Conservation (phyloP, 1,140 invertebrate genomes). For the Limonius californicus region DNA sequence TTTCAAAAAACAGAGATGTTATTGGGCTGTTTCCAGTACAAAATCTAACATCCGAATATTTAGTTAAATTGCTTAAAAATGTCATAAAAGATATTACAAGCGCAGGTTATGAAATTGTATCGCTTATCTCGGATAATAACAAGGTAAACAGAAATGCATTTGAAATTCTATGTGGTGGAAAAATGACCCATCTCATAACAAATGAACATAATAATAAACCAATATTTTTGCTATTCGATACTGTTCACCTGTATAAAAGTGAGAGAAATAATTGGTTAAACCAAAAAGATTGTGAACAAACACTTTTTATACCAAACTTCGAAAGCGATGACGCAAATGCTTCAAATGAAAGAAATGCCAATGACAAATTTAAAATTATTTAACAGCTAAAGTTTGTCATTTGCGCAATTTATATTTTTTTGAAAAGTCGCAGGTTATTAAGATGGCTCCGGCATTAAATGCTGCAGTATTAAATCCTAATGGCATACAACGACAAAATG, state of each 20-base stretch:
- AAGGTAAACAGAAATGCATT: slow-evolving; percentile 7
- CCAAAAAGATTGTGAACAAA: slow-evolving; percentile 9
- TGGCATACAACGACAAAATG: slow-evolving; percentile 15
- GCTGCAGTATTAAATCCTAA: slow-evolving; percentile 10
- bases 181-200: no score
- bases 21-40: slow-evolving; percentile 12
- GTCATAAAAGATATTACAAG: not conserved
- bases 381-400: no score
- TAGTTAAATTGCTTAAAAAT: not conserved
- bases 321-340: not conserved
- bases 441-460: not conserved
- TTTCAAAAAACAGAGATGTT: slow-evolving; percentile 17
- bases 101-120: slow-evolving; percentile 14
- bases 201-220: no score
- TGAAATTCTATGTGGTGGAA: slow-evolving; percentile 1
- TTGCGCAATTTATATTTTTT: no score
- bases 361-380: no score
- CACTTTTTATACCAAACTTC: not conserved
- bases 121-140: slow-evolving; percentile 19
- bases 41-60: slow-evolving; percentile 10
- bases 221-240: slow-evolving; percentile 10
- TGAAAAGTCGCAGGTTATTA: no score
- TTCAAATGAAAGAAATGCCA: no score
- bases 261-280: slow-evolving; percentile 14
- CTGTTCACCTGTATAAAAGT: slow-evolving; percentile 12